phyloP scores from a whole-genome alignment of 2,797 vertebrate genomes.

The Meda fulgida region DNA sequence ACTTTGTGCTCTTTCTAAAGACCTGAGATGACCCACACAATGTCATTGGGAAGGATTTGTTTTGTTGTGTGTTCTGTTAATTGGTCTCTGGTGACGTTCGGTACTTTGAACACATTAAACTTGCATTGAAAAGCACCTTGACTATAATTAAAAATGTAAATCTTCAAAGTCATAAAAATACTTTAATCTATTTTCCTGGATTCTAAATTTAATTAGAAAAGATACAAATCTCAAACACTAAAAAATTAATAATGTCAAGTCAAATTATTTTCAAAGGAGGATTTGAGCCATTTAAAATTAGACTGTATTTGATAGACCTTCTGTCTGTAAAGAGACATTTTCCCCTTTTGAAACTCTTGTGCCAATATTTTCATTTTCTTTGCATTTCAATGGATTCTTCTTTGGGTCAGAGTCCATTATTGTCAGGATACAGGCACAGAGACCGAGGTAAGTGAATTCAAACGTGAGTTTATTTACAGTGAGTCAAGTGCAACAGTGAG shows the following conservation, averaged over 20 bases:
- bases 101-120: conserved; percentile 9
- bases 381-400: background rate
- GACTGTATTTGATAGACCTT: background rate
- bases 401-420: conserved; percentile 8
- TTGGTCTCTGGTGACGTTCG: conserved; percentile 58
- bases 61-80: conserved; percentile 60
- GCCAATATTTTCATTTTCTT: conserved; percentile 2
- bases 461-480: too few species aligned
- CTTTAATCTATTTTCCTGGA: background rate
- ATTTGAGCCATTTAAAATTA: background rate
- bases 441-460: too few species aligned
- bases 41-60: conserved; percentile 44
- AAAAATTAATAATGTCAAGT: background rate
- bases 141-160: background rate
- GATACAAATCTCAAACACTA: background rate
- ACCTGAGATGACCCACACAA: conserved; percentile 56
- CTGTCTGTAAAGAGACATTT: background rate
- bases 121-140: background rate
- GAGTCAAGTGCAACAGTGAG: too few species aligned
- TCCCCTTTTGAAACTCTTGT: conserved; percentile 6
- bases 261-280: background rate
- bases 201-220: conserved; percentile 2
- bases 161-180: background rate
- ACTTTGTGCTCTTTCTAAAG: conserved; percentile 17
- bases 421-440: too few species aligned